Base-by-base conservation (phyloP, 2,888 invertebrate genomes). In the Tricholauxania praeusta region DNA sequence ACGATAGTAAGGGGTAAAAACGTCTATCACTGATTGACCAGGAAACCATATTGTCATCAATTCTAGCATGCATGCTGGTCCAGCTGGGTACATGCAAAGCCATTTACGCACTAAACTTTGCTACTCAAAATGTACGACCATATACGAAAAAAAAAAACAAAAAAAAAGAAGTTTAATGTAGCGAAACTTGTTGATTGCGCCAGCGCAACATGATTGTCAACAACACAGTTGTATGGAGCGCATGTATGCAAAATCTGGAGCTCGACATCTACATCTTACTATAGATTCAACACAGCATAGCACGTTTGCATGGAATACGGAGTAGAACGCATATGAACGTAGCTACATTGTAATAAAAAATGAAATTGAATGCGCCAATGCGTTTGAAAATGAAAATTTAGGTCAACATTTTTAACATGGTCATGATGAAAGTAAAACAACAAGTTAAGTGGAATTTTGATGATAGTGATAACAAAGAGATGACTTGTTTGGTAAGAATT, bases 301-400 rank as follows among this genome's bases (percentile, higher is more conserved):
- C 39, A 39, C 39, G 10, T 7, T 10, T 7, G 39, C 10, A 39
- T 39, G 39, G 69, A 69, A 69, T 69, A 51, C 32, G 52, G 60
- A 60, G 59, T 69, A 62, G 60, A 69, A 55, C 57, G 57, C n/a
- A 69, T 51, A 17, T n/a, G 2, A 68, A 12, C 47, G 48, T 39
- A 47, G 39, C 17, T 22, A 39, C 39, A 39, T 39, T 8, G 10
- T 39, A 39, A 39, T 67, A 49, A 17, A 55, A 67, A 66, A 66
- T 55, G 67, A 67, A 67, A 57, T 22, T 57, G 7, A 65, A 17
- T 17, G 57, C 57, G 39, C 52, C 62, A 69, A 51, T 69, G 69
- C 69, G 69, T 69, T 73, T 57, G 75, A 77, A 75, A 77, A 73
- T 73, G 71, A 73, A 75, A 73, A 75, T 77, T 62, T 74, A 71